Percentiles rank a stretch among this genome's conserved stretches.
Evolutionary conservation across 64 coral and sea anemone species (phyloP).

Genomic region (Pachyseris speciosa): DNA sequence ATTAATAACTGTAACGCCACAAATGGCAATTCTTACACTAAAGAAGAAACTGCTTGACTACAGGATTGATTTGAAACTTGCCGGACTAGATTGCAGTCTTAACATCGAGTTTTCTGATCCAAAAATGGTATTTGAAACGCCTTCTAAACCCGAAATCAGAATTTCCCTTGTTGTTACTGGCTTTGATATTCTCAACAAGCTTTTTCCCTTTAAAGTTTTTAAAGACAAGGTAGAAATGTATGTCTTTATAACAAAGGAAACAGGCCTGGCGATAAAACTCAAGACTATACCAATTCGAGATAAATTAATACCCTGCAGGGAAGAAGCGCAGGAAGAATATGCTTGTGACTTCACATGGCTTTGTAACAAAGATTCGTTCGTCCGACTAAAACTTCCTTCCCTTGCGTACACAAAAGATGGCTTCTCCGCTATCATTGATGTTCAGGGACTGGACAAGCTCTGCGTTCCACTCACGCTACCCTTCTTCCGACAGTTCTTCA

Average conservation of each 20-base stretch:
- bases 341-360: constrained; percentile 81
- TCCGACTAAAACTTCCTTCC: constrained; percentile 45
- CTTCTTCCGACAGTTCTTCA: constrained; percentile 46
- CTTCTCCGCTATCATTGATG: constrained; percentile 51
- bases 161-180: constrained; percentile 48
- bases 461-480: constrained; percentile 57
- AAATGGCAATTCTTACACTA: constrained; percentile 10
- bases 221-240: constrained; percentile 40
- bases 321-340: constrained; percentile 16
- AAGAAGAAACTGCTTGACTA: constrained; percentile 29
- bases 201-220: constrained; percentile 72
- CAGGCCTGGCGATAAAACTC: constrained; percentile 31
- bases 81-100: constrained; percentile 41
- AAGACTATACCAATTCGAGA: constrained; percentile 61
- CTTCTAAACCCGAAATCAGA: constrained; percentile 29
- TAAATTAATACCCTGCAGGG: constrained; percentile 60
- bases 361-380: constrained; percentile 66
- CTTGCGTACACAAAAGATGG: constrained; percentile 72
- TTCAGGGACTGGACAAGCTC: constrained; percentile 65
- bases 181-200: constrained; percentile 51
- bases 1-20: constrained; percentile 30
- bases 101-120: constrained; percentile 62
- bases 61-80: constrained; percentile 36
- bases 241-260: constrained; percentile 21
- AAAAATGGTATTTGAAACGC: constrained; percentile 18